Percentiles rank a stretch among this genome's conserved stretches.
phyloP scores from a whole-genome alignment of 2,888 invertebrate genomes.

The Morpho deidamia region DNA sequence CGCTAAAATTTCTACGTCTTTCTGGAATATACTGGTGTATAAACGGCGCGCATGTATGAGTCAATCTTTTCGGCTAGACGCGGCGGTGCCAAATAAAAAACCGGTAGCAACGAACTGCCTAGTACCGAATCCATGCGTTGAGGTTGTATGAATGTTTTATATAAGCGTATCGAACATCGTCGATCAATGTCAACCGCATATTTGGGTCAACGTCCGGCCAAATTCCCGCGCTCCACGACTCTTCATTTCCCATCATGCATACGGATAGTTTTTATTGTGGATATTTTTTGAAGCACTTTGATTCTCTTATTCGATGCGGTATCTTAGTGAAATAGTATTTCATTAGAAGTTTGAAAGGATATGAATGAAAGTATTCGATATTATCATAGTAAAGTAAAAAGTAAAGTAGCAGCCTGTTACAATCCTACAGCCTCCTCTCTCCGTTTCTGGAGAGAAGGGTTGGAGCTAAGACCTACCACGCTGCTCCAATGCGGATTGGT shows the following conservation, averaged over 20 bases:
- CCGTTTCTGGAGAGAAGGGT: too few species aligned
- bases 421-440: too few species aligned
- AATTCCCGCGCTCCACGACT: constrained; percentile 58
- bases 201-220: constrained; percentile 73
- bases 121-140: constrained; percentile 51
- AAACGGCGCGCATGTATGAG: constrained; percentile 23
- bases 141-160: constrained; percentile 50
- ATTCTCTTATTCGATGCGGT: too few species aligned
- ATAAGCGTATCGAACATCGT: constrained; percentile 64
- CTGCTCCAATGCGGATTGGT: too few species aligned
- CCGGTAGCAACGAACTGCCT: constrained; percentile 65
- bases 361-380: too few species aligned
- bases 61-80: constrained; percentile 45
- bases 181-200: constrained; percentile 77
- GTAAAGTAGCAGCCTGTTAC: too few species aligned
- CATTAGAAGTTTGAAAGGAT: too few species aligned
- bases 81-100: constrained; percentile 43
- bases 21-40: constrained; percentile 10
- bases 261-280: constrained; percentile 34
- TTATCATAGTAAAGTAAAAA: too few species aligned
- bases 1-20: neutral
- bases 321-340: too few species aligned
- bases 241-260: constrained; percentile 51
- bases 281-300: constrained; percentile 1
- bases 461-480: too few species aligned